Conservation (phyloP, 2,797 vertebrate species). For the Tachyglossus aculeatus region DNA sequence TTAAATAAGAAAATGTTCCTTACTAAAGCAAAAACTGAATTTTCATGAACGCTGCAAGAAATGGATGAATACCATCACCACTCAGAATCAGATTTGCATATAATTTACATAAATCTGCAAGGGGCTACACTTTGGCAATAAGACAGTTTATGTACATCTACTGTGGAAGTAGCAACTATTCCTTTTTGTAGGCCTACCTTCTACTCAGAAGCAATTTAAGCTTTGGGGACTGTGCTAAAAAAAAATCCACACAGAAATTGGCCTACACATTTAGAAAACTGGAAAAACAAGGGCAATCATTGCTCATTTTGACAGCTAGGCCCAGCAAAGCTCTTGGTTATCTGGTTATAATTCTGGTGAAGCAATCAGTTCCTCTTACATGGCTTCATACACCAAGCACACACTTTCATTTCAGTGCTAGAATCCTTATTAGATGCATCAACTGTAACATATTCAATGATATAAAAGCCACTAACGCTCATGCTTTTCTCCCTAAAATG, state of each 20-base stretch:
- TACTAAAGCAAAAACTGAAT: constrained; percentile 52
- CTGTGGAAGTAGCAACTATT: too few relatives aligned
- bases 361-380: not conserved
- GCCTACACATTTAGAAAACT: not conserved
- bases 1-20: constrained; percentile 57
- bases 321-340: not conserved
- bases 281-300: not conserved
- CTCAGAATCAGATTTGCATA: constrained; percentile 38
- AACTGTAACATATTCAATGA: not conserved
- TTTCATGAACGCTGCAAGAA: constrained; percentile 56
- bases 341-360: not conserved
- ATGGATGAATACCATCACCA: constrained; percentile 55
- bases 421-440: not conserved
- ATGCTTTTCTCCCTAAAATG: not conserved
- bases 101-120: constrained; percentile 58
- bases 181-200: too few relatives aligned
- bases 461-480: not conserved
- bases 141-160: too few relatives aligned
- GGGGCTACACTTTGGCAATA: constrained; percentile 30
- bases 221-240: too few relatives aligned
- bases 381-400: not conserved
- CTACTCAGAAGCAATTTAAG: too few relatives aligned
- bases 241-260: not conserved
- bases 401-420: not conserved
- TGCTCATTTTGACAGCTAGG: not conserved